Evolutionary conservation across 2,888 invertebrate species (phyloP).

Genomic region (Chydorus sphaericus): DNA sequence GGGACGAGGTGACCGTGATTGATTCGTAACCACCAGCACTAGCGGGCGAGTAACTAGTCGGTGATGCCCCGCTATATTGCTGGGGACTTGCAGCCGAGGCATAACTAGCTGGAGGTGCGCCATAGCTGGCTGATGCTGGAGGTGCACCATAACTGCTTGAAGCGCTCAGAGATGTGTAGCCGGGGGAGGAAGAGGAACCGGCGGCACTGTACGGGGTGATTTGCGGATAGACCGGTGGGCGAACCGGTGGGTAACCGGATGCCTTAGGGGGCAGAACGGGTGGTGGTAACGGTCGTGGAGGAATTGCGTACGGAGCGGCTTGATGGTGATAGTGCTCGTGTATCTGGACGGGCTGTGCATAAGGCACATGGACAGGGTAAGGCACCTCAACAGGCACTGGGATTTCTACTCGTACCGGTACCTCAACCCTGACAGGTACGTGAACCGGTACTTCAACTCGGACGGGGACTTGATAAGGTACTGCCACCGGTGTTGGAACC

Average conservation of each 20-base stretch:
- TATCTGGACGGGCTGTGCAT: constrained; percentile 1
- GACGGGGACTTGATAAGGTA: neutral
- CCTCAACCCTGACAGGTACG: neutral
- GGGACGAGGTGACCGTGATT: neutral
- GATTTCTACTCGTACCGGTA: neutral
- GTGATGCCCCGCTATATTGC: neutral
- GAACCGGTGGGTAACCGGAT: constrained; percentile 8
- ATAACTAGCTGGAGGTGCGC: neutral
- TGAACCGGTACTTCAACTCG: neutral
- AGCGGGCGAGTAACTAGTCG: neutral
- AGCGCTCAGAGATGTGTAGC: neutral
- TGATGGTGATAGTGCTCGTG: neutral
- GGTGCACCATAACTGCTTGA: neutral
- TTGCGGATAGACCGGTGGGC: neutral
- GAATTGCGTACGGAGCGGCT: neutral
- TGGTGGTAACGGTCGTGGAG: neutral
- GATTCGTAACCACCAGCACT: neutral
- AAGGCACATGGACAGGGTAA: constrained; percentile 5
- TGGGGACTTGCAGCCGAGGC: neutral
- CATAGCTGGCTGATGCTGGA: neutral
- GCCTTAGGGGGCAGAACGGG: constrained; percentile 4
- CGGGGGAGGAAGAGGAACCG: neutral
- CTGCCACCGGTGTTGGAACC: neutral
- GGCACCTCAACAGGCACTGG: neutral
- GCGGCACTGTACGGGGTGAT: constrained; percentile 1